These are phyloP conservation scores for Ursus arctos DNA, from an alignment of 2,113 vertebrate genomes.

Conservation along the genomic window DNA sequence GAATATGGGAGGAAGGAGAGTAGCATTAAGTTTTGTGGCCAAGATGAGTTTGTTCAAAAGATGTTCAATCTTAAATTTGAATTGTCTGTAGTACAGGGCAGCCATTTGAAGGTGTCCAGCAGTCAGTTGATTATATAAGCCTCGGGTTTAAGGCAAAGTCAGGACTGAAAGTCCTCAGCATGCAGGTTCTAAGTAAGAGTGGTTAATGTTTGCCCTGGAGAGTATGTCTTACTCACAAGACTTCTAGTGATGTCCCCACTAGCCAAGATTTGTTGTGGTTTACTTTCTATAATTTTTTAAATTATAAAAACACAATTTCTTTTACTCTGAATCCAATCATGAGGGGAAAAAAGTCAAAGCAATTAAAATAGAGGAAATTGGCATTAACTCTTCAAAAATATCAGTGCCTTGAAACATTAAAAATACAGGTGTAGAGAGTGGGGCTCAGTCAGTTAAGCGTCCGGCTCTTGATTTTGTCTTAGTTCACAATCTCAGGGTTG, in stretches of 20 bases:
- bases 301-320: not conserved
- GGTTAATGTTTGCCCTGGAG: not conserved
- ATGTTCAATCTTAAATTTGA: not conserved
- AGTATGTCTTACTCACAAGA: not conserved
- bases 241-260: not conserved
- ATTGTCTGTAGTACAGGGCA: not conserved
- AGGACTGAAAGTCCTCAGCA: not conserved
- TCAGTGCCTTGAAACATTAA: not conserved
- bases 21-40: conserved; percentile 30
- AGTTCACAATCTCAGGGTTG: not conserved
- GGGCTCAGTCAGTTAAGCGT: not conserved
- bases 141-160: not conserved
- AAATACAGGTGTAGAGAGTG: not conserved
- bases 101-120: conserved; percentile 12
- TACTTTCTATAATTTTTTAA: not conserved
- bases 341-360: not conserved
- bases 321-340: conserved; percentile 28
- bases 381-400: conserved; percentile 29
- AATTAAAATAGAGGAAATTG: not conserved
- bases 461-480: not conserved
- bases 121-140: not conserved
- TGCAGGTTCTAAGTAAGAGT: not conserved
- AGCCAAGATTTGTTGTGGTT: conserved; percentile 2
- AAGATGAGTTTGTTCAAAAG: not conserved
- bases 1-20: not conserved